Evolutionary conservation across 2,888 invertebrate genomes (phyloP).

Genomic region (Tetrapedia diversipes): DNA sequence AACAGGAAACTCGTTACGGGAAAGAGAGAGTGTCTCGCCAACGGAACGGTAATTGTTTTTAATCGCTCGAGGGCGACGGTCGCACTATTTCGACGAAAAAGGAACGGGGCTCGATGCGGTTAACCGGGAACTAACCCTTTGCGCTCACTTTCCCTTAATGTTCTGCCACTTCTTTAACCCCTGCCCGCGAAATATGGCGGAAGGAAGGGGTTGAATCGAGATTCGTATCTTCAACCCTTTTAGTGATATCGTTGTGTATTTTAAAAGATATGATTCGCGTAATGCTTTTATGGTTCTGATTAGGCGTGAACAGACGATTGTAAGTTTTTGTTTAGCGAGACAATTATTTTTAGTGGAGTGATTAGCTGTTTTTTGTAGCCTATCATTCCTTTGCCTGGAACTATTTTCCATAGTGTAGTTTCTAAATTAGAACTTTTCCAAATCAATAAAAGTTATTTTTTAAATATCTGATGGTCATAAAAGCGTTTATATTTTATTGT

Average conservation of each 20-base stretch:
- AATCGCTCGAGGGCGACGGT: constrained; percentile 74
- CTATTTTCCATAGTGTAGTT: too few relatives aligned
- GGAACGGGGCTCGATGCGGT: constrained; percentile 68
- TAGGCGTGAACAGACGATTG: not conserved
- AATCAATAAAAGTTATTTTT: too few relatives aligned
- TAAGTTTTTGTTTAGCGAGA: not conserved
- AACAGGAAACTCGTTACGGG: constrained; percentile 73
- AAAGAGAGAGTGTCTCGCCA: constrained; percentile 63
- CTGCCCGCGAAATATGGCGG: constrained; percentile 38
- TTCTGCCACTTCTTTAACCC: constrained; percentile 64
- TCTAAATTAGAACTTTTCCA: too few relatives aligned
- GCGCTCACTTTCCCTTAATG: constrained; percentile 64
- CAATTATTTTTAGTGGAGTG: too few relatives aligned
- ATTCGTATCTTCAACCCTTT: constrained; percentile 51
- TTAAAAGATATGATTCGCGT: constrained; percentile 35
- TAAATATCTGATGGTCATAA: too few relatives aligned
- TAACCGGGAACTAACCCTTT: constrained; percentile 65
- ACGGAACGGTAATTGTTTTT: constrained; percentile 81
- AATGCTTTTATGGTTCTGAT: constrained; percentile 33
- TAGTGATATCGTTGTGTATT: constrained; percentile 13
- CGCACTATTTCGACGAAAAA: constrained; percentile 63
- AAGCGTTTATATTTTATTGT: too few relatives aligned
- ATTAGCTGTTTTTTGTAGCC: too few relatives aligned
- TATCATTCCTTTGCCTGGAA: too few relatives aligned
- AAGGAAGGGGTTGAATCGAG: constrained; percentile 37